Percentiles rank a stretch among this genome's conserved stretches.
Evolutionary conservation across 2,113 vertebrate genomes (phyloP).

Genomic region (Osmerus eperlanus): DNA sequence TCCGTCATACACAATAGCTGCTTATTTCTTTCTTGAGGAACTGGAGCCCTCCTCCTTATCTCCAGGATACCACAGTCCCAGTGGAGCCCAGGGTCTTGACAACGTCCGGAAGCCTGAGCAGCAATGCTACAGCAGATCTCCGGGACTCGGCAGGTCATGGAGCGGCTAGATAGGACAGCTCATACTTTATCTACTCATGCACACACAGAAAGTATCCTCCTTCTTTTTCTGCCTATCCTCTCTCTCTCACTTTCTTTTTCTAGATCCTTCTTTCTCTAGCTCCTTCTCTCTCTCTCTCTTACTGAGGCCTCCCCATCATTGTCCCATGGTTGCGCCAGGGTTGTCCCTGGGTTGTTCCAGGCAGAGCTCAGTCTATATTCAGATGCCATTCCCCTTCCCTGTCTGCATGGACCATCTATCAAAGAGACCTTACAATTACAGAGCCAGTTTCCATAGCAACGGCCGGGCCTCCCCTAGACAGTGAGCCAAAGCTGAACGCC

Average conservation of each 20-base stretch:
- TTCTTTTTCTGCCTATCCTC: background rate
- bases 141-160: background rate
- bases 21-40: background rate
- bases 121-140: background rate
- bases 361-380: background rate
- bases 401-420: conserved; percentile 28
- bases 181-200: conserved; percentile 11
- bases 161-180: background rate
- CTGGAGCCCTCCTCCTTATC: conserved; percentile 32
- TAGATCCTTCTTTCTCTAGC: too few species aligned
- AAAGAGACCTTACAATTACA: conserved; percentile 54
- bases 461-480: conserved; percentile 36
- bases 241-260: background rate
- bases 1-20: background rate
- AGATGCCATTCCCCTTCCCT: conserved; percentile 6
- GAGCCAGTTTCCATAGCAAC: conserved; percentile 63
- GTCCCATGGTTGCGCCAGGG: too few species aligned
- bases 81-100: background rate
- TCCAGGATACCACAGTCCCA: conserved; percentile 21
- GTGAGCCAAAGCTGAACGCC: conserved; percentile 41
- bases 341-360: background rate
- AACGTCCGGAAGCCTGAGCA: conserved; percentile 20
- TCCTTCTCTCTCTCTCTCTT: too few species aligned
- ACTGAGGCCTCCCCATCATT: too few species aligned
- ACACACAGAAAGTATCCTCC: conserved; percentile 5